Evolutionary conservation across 2,888 invertebrate genomes (phyloP).

Genomic region (Synanthedon vespiformis): DNA sequence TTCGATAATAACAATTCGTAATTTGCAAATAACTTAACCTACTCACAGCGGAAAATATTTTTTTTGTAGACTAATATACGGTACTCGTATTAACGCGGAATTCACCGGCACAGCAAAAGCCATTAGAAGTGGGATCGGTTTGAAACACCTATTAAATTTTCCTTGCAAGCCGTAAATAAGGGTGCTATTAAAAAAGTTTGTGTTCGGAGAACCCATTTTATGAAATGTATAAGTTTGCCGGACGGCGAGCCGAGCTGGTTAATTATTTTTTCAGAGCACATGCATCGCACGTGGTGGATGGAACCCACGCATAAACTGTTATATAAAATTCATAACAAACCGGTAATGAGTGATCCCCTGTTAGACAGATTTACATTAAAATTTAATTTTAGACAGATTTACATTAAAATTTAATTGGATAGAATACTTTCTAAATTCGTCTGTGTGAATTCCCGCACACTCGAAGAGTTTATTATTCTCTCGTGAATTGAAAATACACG

Average conservation of each 20-base stretch:
- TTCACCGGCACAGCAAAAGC: not conserved
- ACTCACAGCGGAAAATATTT: no score
- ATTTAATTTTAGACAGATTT: not conserved
- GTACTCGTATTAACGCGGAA: no score
- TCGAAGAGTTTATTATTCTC: no score
- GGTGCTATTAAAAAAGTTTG: not conserved
- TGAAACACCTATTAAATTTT: not conserved
- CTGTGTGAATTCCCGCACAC: no score
- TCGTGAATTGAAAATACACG: no score
- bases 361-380: not conserved
- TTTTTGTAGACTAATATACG: no score
- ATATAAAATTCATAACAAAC: not conserved
- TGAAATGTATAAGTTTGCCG: not conserved
- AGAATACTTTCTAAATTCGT: no score
- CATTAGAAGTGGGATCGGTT: not conserved
- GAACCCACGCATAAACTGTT: constrained; percentile 3
- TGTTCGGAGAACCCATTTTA: not conserved
- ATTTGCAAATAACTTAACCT: no score
- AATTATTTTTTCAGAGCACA: constrained; percentile 4
- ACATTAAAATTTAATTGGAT: no score
- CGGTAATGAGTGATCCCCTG: not conserved
- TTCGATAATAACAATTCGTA: no score
- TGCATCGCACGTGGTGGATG: not conserved
- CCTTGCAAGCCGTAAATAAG: not conserved
- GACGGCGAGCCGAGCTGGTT: not conserved